Base-by-base conservation (phyloP, 1,140 invertebrate genomes). In the Drosophila seguyi region DNA sequence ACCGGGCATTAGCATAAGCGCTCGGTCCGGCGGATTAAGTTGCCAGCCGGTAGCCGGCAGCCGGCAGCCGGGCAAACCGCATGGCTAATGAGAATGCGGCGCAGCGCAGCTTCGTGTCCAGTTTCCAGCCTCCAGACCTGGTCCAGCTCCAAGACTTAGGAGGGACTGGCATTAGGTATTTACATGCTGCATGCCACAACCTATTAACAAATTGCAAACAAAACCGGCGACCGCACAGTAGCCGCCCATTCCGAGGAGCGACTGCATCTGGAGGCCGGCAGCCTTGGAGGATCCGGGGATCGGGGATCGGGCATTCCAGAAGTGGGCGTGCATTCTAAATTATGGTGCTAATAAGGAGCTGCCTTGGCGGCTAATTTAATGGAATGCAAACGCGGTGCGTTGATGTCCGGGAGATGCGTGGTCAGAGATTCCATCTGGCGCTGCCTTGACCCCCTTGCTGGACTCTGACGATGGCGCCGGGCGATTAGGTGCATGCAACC, bases 171-270 rank as follows among this genome's bases (percentile, higher is more conserved):
- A 52, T 79, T 29, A 62, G 62, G 80, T 83, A 83, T 84, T 74
- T 75, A 73, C 74, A 79, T 90, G 85, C 85, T 73, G 85, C 85
- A 90, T 90, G 85, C 85, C 85, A 81, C 85, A 90, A 66, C 69
- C 85, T 79, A 85, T 81, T 90, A 90, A 90, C 85, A 90, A 90
- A 90, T 90, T 90, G 85, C 85, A 85, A 88, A 90, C 85, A 90
- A 90, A 90, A 88, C 85, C 68, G 66, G 75, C 52, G 66, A 72
- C 48, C 61, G 67, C 81, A 84, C 81, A 85, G 79, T 87, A 76
- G 83, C 71, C 68, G 48, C 50, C 61, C 55, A 50, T 20, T 38
- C 34, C 18, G 52, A n/a, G 58, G 48, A 44, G 36, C 31, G 38
- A 42, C 31, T 22, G 27, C 55, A 31, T 22, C 53, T 18, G 29